Base-by-base conservation (phyloP, 2,888 invertebrate genomes). In the Ophion slaviceki region DNA sequence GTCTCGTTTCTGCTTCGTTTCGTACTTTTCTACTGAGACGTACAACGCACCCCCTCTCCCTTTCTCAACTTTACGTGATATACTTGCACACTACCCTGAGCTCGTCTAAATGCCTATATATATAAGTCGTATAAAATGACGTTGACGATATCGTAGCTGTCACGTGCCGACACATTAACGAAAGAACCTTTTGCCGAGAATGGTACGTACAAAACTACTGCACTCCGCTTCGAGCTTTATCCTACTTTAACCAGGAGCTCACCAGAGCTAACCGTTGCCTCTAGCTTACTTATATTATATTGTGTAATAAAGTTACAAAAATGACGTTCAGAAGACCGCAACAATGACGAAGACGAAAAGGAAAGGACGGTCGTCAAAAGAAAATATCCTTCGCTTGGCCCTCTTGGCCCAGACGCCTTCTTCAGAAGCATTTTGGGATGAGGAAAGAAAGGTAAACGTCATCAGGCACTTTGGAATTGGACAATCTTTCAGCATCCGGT, bases 1-100 rank as follows among this genome's bases (percentile, higher is more conserved):
- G 66, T 71, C 64, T 78, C 77, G 75, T 81, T 74, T 87, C 85
- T 84, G 86, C 88, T 86, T 86, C 87, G 87, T 87, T 86, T 83
- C 86, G 80, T 81, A 76, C 83, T 76, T 78, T 84, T 72, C 57
- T 72, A n/a, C 82, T 47, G 40, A 11, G 77, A 80, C 67, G 77
- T 53, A n/a, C 80, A 64, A 32, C 67, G 40, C 11, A 6, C 7
- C 20, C 20, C 10, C 59, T 67, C 45, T 59, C 59, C 53, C 61
- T 78, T 62, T 40, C 62, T 47, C 47, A 36, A 62, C 62, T 40
- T 45, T 47, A 57, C 45, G 20, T 17, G n/a, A 3, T 17, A 17
- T 64, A 47, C 45, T 45, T 2, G 45, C 11, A 11, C 8, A 11
- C 45, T 11, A 45, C 10, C 10, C 45, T 32, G 32, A 32, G 45